A percentile compares a stretch with the other conserved stretches of the same genome.
Conservation (phyloP, 2,888 invertebrate genomes). For the Caradrina kadenii region DNA sequence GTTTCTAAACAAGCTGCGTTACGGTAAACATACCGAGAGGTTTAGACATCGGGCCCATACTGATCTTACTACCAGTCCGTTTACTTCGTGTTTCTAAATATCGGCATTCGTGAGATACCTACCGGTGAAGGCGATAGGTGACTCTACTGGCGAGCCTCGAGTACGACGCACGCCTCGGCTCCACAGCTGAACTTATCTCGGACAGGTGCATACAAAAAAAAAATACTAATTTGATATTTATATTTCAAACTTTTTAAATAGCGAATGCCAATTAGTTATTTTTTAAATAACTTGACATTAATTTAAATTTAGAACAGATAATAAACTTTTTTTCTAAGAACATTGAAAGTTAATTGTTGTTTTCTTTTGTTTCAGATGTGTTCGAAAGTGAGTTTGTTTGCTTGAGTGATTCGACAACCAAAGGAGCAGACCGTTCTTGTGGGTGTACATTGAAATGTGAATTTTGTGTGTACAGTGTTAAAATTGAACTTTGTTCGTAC, state of each 20-base stretch:
- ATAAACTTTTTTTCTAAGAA: slow-evolving; percentile 18
- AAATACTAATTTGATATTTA: slow-evolving; percentile 40
- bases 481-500: slow-evolving; percentile 80
- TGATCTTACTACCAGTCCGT: slow-evolving; percentile 75
- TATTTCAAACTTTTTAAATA: slow-evolving; percentile 7
- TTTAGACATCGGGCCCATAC: slow-evolving; percentile 81
- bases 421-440: slow-evolving; percentile 67
- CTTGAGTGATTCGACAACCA: slow-evolving; percentile 79
- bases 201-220: slow-evolving; percentile 72
- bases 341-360: slow-evolving; percentile 63
- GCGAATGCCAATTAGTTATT: neutral
- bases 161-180: slow-evolving; percentile 82
- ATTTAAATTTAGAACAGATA: slow-evolving; percentile 19
- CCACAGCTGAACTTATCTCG: slow-evolving; percentile 63
- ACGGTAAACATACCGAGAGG: slow-evolving; percentile 68
- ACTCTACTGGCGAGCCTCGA: slow-evolving; percentile 80
- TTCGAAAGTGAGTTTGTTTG: slow-evolving; percentile 82
- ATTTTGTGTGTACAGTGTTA: slow-evolving; percentile 84
- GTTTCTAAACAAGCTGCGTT: slow-evolving; percentile 67
- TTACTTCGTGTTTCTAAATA: slow-evolving; percentile 83
- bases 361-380: slow-evolving; percentile 88
- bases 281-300: neutral
- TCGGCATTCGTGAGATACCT: slow-evolving; percentile 79
- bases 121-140: slow-evolving; percentile 77
- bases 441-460: slow-evolving; percentile 86